Evolutionary conservation across 2,888 invertebrate genomes (phyloP), one percentile per base, ranked within the genome.

Genomic region (Lasioglossum malachurum): DNA sequence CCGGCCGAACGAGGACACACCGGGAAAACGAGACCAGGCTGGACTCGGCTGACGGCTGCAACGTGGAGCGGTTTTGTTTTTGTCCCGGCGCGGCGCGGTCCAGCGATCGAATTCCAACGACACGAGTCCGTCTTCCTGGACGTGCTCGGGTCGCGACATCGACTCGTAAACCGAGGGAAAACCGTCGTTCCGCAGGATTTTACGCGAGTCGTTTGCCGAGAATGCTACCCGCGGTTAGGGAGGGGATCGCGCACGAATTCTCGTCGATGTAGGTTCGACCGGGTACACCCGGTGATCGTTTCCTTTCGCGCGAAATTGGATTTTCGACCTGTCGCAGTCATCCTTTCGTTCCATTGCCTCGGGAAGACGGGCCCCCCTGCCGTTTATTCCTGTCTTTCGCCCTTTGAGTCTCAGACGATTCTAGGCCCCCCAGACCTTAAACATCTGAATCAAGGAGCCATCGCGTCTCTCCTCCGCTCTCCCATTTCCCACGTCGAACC

Each of bases 221-320:
- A 35, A 41, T 35, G 69, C 23, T 69, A 16, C 23, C 35, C 69
- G 23, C 38, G 38, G 19, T 67, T 35, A 0, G 8, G 19, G 16
- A 31, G 16, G 35, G 7, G 35, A 31, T 44, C 49, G 80, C 83
- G 71, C 82, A 79, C 86, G 83, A 88, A 90, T 87, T 90, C 84
- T 77, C 86, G n/a, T 73, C 75, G 72, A 80, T 67, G 81, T 81
- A 87, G 80, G 82, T 88, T 88, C 80, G 87, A 74, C 77, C 77
- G 80, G 80, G 19, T 64, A 35, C 3, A 23, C 35, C 64, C 76
- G 83, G 73, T 49, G 87, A 90, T 80, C 88, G 87, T 88, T 85
- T 83, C 78, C 83, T 78, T 80, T 90, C 83, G 77, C 85, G 74
- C 78, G 88, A 88, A 86, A 90, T 90, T 90, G 90, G 85, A 90